phyloP scores from a whole-genome alignment of 2,113 vertebrate species.

The Saimiri boliviensis region DNA sequence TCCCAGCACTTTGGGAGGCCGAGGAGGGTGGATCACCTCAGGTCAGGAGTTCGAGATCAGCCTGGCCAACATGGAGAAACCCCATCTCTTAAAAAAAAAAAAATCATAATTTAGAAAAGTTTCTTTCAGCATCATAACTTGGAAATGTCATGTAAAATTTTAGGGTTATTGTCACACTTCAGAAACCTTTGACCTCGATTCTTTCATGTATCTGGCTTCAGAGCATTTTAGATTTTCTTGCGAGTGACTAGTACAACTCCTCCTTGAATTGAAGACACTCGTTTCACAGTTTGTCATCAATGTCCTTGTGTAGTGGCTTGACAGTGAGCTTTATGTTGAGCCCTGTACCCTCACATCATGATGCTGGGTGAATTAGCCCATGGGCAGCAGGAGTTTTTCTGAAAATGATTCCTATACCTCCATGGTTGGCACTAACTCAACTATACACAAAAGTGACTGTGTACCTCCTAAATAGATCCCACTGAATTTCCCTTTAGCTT shows the following conservation, averaged over 20 bases:
- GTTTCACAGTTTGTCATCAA: neutral
- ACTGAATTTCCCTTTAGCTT: constrained; percentile 5
- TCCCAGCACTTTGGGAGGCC: too few species aligned
- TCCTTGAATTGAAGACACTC: neutral
- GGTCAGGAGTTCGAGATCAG: too few species aligned
- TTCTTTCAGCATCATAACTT: neutral
- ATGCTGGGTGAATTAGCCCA: constrained; percentile 11
- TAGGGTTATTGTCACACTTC: neutral
- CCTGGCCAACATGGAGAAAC: too few species aligned
- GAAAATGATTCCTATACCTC: neutral
- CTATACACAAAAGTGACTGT: neutral
- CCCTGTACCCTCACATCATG: neutral
- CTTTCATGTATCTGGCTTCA: constrained; percentile 35
- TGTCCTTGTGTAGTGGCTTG: neutral
- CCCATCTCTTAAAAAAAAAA: too few species aligned
- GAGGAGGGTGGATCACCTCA: too few species aligned
- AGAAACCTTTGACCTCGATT: neutral
- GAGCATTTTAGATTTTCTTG: constrained; percentile 5
- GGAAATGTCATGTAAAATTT: constrained; percentile 21
- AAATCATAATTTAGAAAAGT: neutral
- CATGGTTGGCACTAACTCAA: constrained; percentile 9
- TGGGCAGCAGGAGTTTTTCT: constrained; percentile 7
- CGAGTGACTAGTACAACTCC: neutral
- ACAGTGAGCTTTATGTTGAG: neutral
- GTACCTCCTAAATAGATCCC: neutral